These are phyloP conservation scores for Turritopsis rubra DNA, from an alignment of 30 jellyfish, hydroid and myxozoan genomes.

Conservation along the genomic window DNA sequence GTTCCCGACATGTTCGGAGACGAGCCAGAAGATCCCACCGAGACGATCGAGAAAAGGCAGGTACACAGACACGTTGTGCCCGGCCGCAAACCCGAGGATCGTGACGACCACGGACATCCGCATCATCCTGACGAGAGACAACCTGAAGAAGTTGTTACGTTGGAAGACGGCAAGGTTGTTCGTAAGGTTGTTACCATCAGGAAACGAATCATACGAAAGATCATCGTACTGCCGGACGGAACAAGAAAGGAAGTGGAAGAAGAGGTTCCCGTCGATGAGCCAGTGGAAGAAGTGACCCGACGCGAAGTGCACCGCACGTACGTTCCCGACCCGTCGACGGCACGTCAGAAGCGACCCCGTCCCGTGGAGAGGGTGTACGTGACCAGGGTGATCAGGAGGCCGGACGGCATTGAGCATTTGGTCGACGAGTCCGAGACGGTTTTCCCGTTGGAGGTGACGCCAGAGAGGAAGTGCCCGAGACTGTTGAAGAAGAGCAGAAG, in stretches of 20 bases:
- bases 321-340: neutral
- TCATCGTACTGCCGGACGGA: slow-evolving; percentile 63
- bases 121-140: slow-evolving; percentile 28
- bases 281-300: neutral
- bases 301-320: neutral
- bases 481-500: slow-evolving; percentile 35
- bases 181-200: slow-evolving; percentile 41
- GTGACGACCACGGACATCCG: too few relatives aligned
- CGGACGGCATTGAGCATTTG: slow-evolving; percentile 55
- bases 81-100: neutral
- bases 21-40: slow-evolving; percentile 19
- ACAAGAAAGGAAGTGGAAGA: slow-evolving; percentile 66
- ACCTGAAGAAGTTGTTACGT: slow-evolving; percentile 11
- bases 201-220: slow-evolving; percentile 47
- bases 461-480: slow-evolving; percentile 34
- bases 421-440: slow-evolving; percentile 74
- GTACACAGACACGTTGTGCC: slow-evolving; percentile 7
- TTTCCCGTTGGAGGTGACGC: slow-evolving; percentile 41
- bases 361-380: slow-evolving; percentile 70
- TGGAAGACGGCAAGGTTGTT: slow-evolving; percentile 32
- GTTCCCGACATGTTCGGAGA: slow-evolving; percentile 9
- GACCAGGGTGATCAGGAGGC: slow-evolving; percentile 33
- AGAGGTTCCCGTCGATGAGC: slow-evolving; percentile 47
- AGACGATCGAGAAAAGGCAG: neutral
- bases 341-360: slow-evolving; percentile 36